Conservation (phyloP, 2,797 vertebrate species). For the Rhinichthys osculus region DNA sequence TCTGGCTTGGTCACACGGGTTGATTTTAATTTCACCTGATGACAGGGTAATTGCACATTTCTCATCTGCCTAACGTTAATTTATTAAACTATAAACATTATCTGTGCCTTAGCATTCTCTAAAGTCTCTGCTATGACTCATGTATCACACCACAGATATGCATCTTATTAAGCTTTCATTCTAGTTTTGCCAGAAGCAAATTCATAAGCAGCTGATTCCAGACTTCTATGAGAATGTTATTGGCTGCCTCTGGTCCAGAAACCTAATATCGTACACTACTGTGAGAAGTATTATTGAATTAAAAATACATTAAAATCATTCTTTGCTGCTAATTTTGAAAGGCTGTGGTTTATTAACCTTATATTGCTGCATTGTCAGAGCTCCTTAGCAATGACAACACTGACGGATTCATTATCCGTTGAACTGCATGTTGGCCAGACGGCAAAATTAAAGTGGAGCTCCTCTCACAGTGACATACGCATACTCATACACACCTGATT, state of each 20-base stretch:
- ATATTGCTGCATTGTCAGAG: slow-evolving; percentile 41
- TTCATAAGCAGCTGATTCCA: slow-evolving; percentile 45
- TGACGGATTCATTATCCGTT: slow-evolving; percentile 58
- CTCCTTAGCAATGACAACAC: slow-evolving; percentile 51
- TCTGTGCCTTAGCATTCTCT: not conserved
- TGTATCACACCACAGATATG: slow-evolving; percentile 37
- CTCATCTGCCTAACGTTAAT: slow-evolving; percentile 31
- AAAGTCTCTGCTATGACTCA: slow-evolving; percentile 32
- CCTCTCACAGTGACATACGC: slow-evolving; percentile 1
- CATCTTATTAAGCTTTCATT: slow-evolving; percentile 51
- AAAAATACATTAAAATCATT: slow-evolving; percentile 56
- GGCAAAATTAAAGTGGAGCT: slow-evolving; percentile 36
- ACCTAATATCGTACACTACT: slow-evolving; percentile 10
- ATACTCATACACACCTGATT: slow-evolving; percentile 43
- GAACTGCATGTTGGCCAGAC: not conserved
- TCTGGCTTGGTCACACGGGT: not conserved
- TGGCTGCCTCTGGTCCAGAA: slow-evolving; percentile 20
- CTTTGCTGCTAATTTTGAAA: slow-evolving; percentile 47
- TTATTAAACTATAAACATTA: slow-evolving; percentile 9
- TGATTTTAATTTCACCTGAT: slow-evolving; percentile 26
- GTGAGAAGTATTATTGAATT: slow-evolving; percentile 49
- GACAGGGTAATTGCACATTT: slow-evolving; percentile 38
- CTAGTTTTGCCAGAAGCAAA: slow-evolving; percentile 36
- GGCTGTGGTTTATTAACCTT: slow-evolving; percentile 58
- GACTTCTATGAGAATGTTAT: slow-evolving; percentile 22